A percentile compares a stretch with the other conserved stretches of the same genome.
These are phyloP conservation scores for Melanogrammus aeglefinus DNA, from an alignment of 2,797 vertebrate species.

Conservation along the genomic window DNA sequence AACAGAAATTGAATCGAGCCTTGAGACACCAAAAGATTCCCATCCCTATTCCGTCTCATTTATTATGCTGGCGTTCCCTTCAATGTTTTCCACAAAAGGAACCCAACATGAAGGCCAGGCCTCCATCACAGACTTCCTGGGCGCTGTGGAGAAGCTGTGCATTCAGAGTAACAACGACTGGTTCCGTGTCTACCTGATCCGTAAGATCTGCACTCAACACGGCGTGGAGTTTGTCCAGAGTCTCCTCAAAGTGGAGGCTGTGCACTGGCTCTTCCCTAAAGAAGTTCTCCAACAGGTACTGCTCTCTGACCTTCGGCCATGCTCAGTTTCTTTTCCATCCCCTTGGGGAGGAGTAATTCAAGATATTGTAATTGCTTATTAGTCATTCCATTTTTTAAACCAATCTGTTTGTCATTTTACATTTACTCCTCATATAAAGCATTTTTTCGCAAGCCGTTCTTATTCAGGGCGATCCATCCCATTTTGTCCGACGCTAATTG, in stretches of 20 bases:
- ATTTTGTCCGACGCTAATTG: neutral
- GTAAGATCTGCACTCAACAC: constrained; percentile 75
- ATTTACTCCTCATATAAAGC: no score
- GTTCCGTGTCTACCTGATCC: constrained; percentile 85
- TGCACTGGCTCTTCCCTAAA: constrained; percentile 84
- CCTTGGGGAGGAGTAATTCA: no score
- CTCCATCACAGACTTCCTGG: constrained; percentile 58
- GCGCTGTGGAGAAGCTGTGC: constrained; percentile 69
- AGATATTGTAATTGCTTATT: no score
- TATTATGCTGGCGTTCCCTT: neutral
- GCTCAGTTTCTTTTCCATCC: neutral
- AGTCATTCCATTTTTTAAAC: no score
- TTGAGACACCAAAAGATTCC: no score
- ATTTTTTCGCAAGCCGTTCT: no score
- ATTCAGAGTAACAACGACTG: constrained; percentile 73
- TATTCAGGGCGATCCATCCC: no score
- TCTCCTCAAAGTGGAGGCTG: constrained; percentile 57
- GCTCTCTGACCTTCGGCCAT: neutral
- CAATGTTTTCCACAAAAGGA: constrained; percentile 33
- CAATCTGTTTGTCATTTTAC: no score
- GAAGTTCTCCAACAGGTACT: constrained; percentile 69
- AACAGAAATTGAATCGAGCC: no score
- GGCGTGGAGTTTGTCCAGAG: constrained; percentile 84
- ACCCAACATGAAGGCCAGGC: constrained; percentile 12
- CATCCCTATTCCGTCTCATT: neutral